Evolutionary conservation across 92 coral and sea anemone genomes (phyloP).

Genomic region (Phenganax stokvisi): DNA sequence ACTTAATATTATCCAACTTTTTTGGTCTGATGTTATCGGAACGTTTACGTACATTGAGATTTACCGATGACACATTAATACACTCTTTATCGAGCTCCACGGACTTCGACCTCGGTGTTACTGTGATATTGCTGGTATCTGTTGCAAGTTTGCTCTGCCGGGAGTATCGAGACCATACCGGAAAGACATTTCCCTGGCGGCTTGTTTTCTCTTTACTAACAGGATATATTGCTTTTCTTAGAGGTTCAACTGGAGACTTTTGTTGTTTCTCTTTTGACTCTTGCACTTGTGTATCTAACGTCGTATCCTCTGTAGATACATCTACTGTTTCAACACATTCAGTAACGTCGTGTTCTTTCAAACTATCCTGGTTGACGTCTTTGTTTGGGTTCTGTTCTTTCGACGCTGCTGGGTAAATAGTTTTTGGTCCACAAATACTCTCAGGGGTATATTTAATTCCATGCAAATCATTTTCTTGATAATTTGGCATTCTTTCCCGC

Average conservation of each 20-base stretch:
- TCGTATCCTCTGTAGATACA: neutral
- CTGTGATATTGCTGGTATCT: neutral
- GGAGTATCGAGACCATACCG: constrained; percentile 2
- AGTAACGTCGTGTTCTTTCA: neutral
- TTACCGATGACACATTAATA: constrained; percentile 11
- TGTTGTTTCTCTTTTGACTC: neutral
- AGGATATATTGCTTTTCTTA: constrained; percentile 1
- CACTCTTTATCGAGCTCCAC: neutral
- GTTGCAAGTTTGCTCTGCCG: neutral
- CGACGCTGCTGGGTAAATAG: neutral
- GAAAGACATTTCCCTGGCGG: neutral
- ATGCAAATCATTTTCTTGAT: neutral
- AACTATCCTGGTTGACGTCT: neutral
- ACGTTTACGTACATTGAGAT: constrained; percentile 9
- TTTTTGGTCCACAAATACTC: neutral
- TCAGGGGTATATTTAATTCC: neutral
- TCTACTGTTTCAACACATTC: neutral
- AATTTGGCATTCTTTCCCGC: neutral
- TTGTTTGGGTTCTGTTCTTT: neutral
- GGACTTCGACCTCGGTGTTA: neutral
- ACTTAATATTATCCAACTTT: neutral
- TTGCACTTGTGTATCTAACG: neutral
- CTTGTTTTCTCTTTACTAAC: neutral
- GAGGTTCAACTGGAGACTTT: neutral
- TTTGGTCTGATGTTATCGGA: constrained; percentile 6